Percentiles rank a stretch among this genome's conserved stretches.
Conservation (phyloP, 1,140 invertebrate genomes). For the Panagrolaimus sp. region DNA sequence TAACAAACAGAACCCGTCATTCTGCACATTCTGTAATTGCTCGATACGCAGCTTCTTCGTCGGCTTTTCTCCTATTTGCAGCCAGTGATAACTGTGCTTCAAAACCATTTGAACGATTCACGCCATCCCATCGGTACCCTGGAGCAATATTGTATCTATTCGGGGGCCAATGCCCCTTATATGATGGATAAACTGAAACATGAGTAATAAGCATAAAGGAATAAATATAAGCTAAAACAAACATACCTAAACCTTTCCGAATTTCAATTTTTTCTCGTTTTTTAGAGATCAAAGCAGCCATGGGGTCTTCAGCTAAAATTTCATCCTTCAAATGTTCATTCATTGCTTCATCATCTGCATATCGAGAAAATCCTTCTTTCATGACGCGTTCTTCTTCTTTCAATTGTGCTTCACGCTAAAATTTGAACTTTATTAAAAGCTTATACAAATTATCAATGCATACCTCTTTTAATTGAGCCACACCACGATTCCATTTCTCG, state of each 20-base stretch:
- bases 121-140: conserved; percentile 94
- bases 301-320: conserved; percentile 48
- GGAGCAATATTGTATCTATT: conserved; percentile 86
- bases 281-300: conserved; percentile 34
- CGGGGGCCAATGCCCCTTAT: conserved; percentile 45
- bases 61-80: conserved; percentile 38
- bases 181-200: conserved; percentile 50
- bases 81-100: conserved; percentile 72
- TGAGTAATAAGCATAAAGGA: neutral
- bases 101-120: conserved; percentile 92
- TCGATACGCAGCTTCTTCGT: conserved; percentile 32
- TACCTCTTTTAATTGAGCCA: conserved; percentile 44
- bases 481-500: conserved; percentile 36
- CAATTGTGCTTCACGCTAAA: conserved; percentile 42
- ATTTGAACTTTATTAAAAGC: neutral
- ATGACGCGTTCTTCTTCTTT: conserved; percentile 46
- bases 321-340: conserved; percentile 48
- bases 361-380: conserved; percentile 45
- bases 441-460: conserved; percentile 9
- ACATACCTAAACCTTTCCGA: conserved; percentile 40
- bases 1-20: conserved; percentile 1
- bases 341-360: conserved; percentile 49
- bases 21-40: conserved; percentile 40
- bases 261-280: conserved; percentile 45
- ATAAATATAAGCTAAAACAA: neutral